Conservation (phyloP, 2,888 invertebrate species). For the Glyphotaelius pellucidus region DNA sequence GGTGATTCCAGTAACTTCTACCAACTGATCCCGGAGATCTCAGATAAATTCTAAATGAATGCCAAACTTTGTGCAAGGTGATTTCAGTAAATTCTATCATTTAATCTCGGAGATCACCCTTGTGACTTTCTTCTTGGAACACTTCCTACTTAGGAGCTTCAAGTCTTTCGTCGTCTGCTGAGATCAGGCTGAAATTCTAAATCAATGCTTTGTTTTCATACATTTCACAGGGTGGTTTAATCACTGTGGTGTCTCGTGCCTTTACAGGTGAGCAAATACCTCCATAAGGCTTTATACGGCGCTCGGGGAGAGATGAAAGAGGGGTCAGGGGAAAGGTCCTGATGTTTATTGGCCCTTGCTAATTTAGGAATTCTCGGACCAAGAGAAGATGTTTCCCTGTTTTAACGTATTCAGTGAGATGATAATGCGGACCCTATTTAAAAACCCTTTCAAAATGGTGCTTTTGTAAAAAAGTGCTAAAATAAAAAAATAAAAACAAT, state of each 20-base stretch:
- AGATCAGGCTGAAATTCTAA: not conserved
- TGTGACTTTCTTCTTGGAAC: not conserved
- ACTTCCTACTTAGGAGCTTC: too few species aligned
- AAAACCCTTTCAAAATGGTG: not conserved
- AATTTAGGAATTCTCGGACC: slow-evolving; percentile 7
- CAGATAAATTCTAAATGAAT: too few species aligned
- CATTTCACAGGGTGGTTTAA: not conserved
- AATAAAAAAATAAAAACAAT: not conserved
- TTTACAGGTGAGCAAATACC: slow-evolving; percentile 2
- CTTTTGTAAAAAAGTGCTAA: not conserved
- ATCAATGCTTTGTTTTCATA: not conserved
- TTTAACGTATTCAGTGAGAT: not conserved
- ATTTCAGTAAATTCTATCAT: not conserved
- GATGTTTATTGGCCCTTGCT: slow-evolving; percentile 24
- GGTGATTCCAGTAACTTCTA: too few species aligned
- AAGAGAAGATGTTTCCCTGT: not conserved
- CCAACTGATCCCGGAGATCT: too few species aligned
- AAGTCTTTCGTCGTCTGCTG: not conserved
- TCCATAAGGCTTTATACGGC: not conserved
- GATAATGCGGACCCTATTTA: not conserved
- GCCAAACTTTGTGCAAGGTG: not conserved
- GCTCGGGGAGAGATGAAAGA: not conserved
- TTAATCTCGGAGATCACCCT: not conserved
- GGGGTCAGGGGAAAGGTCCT: slow-evolving; percentile 11
- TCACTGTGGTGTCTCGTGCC: not conserved